These are phyloP conservation scores for Polypterus bichir DNA, from an alignment of 2,113 vertebrate genomes.

Conservation along the genomic window DNA sequence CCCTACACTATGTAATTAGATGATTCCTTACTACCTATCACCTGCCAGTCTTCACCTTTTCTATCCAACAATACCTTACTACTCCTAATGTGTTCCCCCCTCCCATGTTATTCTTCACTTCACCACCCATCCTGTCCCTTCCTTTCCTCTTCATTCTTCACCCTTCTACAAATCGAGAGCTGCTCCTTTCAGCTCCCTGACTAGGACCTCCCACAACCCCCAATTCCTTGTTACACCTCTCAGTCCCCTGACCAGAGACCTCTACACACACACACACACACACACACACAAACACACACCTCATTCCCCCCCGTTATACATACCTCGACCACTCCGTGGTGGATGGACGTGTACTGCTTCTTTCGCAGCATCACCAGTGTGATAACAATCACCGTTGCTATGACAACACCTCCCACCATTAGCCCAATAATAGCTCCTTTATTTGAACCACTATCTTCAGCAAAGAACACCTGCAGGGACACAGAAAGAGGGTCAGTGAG, in stretches of 20 bases:
- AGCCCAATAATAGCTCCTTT: slow-evolving; percentile 96
- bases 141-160: too few relatives aligned
- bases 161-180: too few relatives aligned
- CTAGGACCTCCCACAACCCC: too few relatives aligned
- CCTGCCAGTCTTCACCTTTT: too few relatives aligned
- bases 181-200: too few relatives aligned
- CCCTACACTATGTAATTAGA: too few relatives aligned
- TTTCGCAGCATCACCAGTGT: slow-evolving; percentile 98
- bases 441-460: slow-evolving; percentile 90
- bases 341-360: slow-evolving; percentile 97
- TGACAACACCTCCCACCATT: slow-evolving; percentile 96
- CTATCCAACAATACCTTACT: too few relatives aligned
- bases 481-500: slow-evolving; percentile 19
- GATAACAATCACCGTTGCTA: slow-evolving; percentile 95
- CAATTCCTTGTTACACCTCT: too few relatives aligned
- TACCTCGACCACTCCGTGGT: slow-evolving; percentile 96
- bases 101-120: too few relatives aligned
- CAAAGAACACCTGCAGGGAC: slow-evolving; percentile 76
- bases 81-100: too few relatives aligned
- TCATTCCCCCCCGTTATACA: slow-evolving; percentile 21
- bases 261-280: background rate
- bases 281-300: background rate
- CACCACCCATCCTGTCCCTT: too few relatives aligned
- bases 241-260: background rate
- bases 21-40: too few relatives aligned